Percentiles rank a stretch among this genome's conserved stretches.
These are phyloP conservation scores for Mormyrus proboscirostris DNA, from an alignment of 2,797 vertebrate species.

Conservation along the genomic window DNA sequence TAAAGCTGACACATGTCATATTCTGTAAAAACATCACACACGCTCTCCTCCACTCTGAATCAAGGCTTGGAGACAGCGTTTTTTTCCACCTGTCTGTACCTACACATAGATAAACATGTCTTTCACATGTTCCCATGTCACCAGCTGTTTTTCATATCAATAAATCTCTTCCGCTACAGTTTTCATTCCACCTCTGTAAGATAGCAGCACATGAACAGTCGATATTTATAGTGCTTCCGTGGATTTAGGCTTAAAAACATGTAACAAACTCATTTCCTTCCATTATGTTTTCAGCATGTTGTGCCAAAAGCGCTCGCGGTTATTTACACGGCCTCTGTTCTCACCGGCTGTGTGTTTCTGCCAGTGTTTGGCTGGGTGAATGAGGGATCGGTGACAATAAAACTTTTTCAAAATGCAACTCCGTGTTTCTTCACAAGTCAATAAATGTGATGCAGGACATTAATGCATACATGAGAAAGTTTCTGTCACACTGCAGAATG, in stretches of 20 bases:
- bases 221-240: constrained; percentile 23
- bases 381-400: neutral
- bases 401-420: neutral
- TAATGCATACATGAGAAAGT: neutral
- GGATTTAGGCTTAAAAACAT: constrained; percentile 17
- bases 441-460: neutral
- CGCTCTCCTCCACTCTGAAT: neutral
- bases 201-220: constrained; percentile 46
- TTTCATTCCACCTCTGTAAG: constrained; percentile 37
- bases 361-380: neutral
- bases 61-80: neutral
- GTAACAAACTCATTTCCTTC: constrained; percentile 22
- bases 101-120: constrained; percentile 25
- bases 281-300: constrained; percentile 28
- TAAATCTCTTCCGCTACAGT: constrained; percentile 40
- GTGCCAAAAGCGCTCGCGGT: neutral
- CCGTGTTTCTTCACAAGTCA: neutral
- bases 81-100: neutral
- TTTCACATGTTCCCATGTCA: constrained; percentile 38
- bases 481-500: neutral
- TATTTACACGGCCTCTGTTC: neutral
- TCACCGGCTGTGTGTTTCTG: neutral
- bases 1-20: neutral
- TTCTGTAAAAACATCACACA: neutral
- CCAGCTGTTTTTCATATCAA: constrained; percentile 46